Base-by-base conservation (phyloP, 1,140 invertebrate species). In the Zaprionus davidi region DNA sequence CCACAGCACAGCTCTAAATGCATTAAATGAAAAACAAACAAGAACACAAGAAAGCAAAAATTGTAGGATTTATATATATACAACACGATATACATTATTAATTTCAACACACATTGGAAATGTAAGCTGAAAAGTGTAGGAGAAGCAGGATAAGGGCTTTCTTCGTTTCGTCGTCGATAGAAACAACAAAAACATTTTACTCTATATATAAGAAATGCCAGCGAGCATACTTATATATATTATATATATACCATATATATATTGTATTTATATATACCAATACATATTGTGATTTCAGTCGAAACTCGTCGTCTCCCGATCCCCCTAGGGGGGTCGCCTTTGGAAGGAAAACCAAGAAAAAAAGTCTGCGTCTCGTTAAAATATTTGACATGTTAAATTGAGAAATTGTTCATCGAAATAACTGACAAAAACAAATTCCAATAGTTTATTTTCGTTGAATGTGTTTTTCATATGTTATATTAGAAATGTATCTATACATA, bases 251-350 rank as follows among this genome's bases (percentile, higher is more conserved):
- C 46, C 31, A 66, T 60, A 67, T 44, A 75, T 62, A 81, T 63
- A 71, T 63, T 62, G 78, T 63, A 71, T 63, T 70, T 63, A 75
- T 66, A 72, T 77, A 79, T 79, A 51, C 20, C 46, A 79, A 79
- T 79, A 77, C 64, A 82, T 78, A 76, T 78, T 86, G 83, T 86
- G 84, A 86, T 86, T 87, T 87, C 74, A 88, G 83, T 88, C 81
- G 79, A 87, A 86, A 80, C 82, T 72, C 55, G n/a, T 83, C 83
- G 81, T 87, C 83, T 84, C 81, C 73, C 68, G 59, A n/a, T 67
- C 62, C 57, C 63, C n/a, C 34, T 26, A 49, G 7, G 9, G 73
- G 60, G 60, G 64, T 15, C 46, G 68, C 7, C 55, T 76, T 76
- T 76, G 73, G 73, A 76, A 76, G 73, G 73, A 64, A 71, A 64